A percentile compares a stretch with the other conserved stretches of the same genome.
These are phyloP conservation scores for Gila robusta DNA, from an alignment of 2,797 vertebrate genomes.

Conservation along the genomic window DNA sequence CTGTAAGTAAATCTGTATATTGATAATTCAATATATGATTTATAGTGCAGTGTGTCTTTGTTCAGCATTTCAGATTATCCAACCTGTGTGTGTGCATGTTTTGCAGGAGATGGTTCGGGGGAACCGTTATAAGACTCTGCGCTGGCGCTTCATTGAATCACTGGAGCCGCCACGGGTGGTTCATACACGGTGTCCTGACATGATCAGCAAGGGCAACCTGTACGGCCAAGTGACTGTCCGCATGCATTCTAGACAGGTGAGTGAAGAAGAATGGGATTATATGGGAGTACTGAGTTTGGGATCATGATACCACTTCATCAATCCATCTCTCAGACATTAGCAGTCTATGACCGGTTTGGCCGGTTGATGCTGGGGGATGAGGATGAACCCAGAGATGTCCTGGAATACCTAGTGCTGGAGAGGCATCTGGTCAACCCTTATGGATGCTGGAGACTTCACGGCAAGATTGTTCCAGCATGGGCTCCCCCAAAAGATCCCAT, in stretches of 20 bases:
- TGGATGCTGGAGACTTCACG: conserved; percentile 90
- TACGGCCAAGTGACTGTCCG: conserved; percentile 93
- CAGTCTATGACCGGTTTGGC: conserved; percentile 94
- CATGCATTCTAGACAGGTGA: conserved; percentile 91
- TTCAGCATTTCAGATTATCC: not conserved
- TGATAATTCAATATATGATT: too few relatives aligned
- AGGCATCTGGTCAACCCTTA: conserved; percentile 89
- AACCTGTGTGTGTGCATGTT: not conserved
- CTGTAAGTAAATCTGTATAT: conserved; percentile 78
- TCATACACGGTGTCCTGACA: conserved; percentile 84
- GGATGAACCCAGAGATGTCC: conserved; percentile 85
- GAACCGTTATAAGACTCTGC: conserved; percentile 87
- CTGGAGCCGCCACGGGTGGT: conserved; percentile 88
- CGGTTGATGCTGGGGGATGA: conserved; percentile 91
- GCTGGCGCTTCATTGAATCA: conserved; percentile 89
- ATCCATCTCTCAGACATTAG: conserved; percentile 79
- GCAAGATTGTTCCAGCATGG: conserved; percentile 92
- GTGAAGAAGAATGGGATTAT: not conserved
- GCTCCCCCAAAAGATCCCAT: conserved; percentile 91
- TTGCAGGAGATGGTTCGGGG: conserved; percentile 92
- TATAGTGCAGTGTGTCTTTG: not conserved
- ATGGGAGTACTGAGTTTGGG: not conserved
- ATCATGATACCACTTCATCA: not conserved
- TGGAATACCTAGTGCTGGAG: conserved; percentile 94
- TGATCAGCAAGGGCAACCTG: conserved; percentile 85